Percentiles rank a stretch among this genome's conserved stretches.
phyloP scores from a whole-genome alignment of 2,113 vertebrate species.

The Tetrao urogallus region DNA sequence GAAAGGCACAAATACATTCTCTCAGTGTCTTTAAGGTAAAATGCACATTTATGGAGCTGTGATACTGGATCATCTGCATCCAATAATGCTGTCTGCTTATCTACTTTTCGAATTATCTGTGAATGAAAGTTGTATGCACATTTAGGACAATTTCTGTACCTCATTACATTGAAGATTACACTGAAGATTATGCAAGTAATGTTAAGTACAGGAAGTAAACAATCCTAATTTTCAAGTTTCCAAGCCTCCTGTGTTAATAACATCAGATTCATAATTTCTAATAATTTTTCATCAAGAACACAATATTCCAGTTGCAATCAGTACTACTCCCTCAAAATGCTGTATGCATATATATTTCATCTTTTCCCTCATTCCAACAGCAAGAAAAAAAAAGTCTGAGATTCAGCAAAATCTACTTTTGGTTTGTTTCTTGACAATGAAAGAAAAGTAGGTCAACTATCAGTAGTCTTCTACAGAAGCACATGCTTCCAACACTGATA shows the following conservation, averaged over 20 bases:
- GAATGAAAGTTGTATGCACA: constrained; percentile 15
- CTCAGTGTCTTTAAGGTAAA: constrained; percentile 99
- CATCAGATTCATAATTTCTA: not conserved
- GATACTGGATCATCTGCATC: constrained; percentile 98
- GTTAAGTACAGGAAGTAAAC: not conserved
- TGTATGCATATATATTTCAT: not conserved
- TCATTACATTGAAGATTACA: not conserved
- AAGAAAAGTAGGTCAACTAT: not conserved
- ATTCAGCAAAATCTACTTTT: constrained; percentile 2
- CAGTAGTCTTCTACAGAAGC: not conserved
- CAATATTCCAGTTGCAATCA: not conserved
- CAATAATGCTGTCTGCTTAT: constrained; percentile 97
- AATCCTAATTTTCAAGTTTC: not conserved
- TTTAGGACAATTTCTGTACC: not conserved
- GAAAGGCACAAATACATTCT: constrained; percentile 99
- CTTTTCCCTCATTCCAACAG: not conserved
- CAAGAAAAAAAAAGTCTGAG: not conserved
- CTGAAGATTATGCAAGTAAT: not conserved
- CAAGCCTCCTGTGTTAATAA: not conserved
- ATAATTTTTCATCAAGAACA: not conserved
- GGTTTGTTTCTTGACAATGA: not conserved
- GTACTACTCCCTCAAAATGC: not conserved
- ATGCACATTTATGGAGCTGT: constrained; percentile 99
- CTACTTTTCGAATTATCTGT: constrained; percentile 98
- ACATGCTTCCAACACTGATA: not conserved